Evolutionary conservation across 2,113 vertebrate species (phyloP), one percentile per base, ranked within the genome.

Genomic region (Melanostigma gelatinosum): DNA sequence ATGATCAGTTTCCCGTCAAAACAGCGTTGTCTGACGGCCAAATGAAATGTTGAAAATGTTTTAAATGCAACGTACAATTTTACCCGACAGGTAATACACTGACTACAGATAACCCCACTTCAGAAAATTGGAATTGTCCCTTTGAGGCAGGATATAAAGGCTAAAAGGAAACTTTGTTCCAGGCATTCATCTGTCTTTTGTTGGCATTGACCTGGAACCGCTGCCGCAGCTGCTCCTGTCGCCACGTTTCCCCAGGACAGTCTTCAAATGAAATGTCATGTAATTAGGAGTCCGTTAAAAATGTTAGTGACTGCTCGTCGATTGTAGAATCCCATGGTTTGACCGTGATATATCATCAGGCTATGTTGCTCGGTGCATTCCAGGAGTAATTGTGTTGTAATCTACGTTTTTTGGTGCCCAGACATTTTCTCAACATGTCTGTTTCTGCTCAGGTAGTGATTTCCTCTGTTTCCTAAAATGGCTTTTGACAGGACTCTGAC

Each of bases 401-500:
- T 46, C 24, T n/a, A 13, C 1, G 2, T 65, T 55, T 18, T 27
- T 40, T 15, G 22, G 36, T 12, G 2, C 16, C n/a, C 32, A 24
- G 29, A 68, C 0, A 7, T 57, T 72, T 62, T 52, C 42, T 60
- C 27, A 38, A 64, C 40, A 2, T 15, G 38, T 50, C 60, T 40
- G 20, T 57, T 27, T 48, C 13, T 11, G 18, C 55, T 80, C 38
- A 12, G 24, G 7, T 24, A 20, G n/a, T 13, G 38, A 48, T 77
- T 69, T 57, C 22, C 13, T 68, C 42, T 15, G n/a, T 54, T 81
- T 64, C 16, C 6, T 4, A 6, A 48, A 78, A 62, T 74, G 7
- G 4, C 27, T 52, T 83, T 81, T 84, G 65, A 78, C 84, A 80
- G 63, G 38, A 22, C 13, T 54, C 46, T 32, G 24, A 66, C 16